A percentile compares a stretch with the other conserved stretches of the same genome.
These are phyloP conservation scores for Watsonalla binaria DNA, from an alignment of 2,888 invertebrate genomes.

Conservation along the genomic window DNA sequence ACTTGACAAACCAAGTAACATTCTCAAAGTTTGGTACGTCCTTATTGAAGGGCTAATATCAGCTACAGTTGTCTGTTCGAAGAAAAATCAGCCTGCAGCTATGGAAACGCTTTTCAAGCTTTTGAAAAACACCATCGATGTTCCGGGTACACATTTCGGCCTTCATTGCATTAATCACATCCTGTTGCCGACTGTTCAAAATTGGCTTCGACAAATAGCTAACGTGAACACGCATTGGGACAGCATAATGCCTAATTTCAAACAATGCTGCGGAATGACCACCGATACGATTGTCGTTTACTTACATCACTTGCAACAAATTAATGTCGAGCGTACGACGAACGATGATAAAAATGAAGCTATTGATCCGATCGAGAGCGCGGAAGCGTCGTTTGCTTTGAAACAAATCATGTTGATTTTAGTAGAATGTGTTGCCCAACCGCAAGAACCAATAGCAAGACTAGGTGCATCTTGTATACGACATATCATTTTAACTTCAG, in stretches of 20 bases:
- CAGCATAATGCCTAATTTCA: conserved; percentile 91
- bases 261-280: conserved; percentile 95
- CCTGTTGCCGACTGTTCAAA: conserved; percentile 94
- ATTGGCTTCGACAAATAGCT: conserved; percentile 90
- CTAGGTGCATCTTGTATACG: conserved; percentile 95
- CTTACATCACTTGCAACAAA: conserved; percentile 85
- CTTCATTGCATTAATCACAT: conserved; percentile 95
- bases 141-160: conserved; percentile 93
- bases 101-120: conserved; percentile 93
- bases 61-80: conserved; percentile 90
- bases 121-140: conserved; percentile 85
- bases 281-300: conserved; percentile 94
- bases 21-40: conserved; percentile 94
- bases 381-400: conserved; percentile 85
- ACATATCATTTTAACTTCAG: conserved; percentile 90
- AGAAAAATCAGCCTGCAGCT: conserved; percentile 91
- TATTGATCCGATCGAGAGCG: conserved; percentile 76
- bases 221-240: conserved; percentile 86
- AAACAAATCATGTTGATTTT: conserved; percentile 91
- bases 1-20: conserved; percentile 88
- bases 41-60: conserved; percentile 91
- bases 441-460: conserved; percentile 92
- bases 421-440: conserved; percentile 94
- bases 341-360: conserved; percentile 61
- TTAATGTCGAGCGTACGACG: conserved; percentile 60